Evolutionary conservation across 2,888 invertebrate genomes (phyloP).

Genomic region (Thyatira batis): DNA sequence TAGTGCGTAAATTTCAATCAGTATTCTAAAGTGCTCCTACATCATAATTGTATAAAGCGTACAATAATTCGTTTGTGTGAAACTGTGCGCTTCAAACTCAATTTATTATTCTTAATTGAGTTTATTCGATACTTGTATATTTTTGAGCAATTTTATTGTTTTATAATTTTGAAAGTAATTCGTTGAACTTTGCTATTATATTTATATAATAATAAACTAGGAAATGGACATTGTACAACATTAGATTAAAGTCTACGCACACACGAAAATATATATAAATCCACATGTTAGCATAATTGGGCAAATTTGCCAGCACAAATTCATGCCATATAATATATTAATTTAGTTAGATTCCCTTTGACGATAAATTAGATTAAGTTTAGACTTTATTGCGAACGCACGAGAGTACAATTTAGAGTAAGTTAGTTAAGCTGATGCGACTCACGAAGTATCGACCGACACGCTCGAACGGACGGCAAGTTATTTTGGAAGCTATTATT

Average conservation of each 20-base stretch:
- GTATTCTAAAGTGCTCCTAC: not conserved
- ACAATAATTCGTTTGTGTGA: not conserved
- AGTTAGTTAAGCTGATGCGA: constrained; percentile 40
- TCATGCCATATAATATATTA: constrained; percentile 53
- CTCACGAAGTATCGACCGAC: constrained; percentile 59
- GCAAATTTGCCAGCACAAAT: constrained; percentile 39
- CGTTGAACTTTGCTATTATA: no score
- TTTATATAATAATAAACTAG: no score
- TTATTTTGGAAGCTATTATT: constrained; percentile 12
- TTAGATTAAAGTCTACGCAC: not conserved
- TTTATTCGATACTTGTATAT: not conserved
- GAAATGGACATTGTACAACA: not conserved
- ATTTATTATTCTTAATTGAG: not conserved
- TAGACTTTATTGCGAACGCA: constrained; percentile 44
- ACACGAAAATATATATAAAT: not conserved
- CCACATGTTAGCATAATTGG: constrained; percentile 3
- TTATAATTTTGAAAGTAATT: no score
- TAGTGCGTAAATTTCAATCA: not conserved
- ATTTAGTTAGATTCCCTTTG: constrained; percentile 37
- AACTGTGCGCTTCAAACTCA: not conserved
- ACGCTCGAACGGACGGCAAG: constrained; percentile 53
- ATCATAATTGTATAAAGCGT: not conserved
- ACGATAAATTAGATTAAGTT: constrained; percentile 16
- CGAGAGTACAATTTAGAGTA: constrained; percentile 74
- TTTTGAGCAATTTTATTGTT: not conserved